phyloP scores from a whole-genome alignment of 2,888 invertebrate species.

The Actias luna region DNA sequence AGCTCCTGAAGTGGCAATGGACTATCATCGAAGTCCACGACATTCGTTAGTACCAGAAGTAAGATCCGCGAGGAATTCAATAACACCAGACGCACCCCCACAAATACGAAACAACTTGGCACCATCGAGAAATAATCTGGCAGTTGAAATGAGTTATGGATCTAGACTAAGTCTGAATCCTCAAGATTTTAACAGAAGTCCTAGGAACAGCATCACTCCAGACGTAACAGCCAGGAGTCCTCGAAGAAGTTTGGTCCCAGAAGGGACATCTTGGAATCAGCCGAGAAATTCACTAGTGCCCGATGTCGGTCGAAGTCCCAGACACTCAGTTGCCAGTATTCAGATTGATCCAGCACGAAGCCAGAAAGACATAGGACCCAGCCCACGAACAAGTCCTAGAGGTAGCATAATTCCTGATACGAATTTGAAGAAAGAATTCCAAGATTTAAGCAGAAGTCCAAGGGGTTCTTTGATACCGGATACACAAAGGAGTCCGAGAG shows the following conservation, averaged over 20 bases:
- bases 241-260: conserved; percentile 83
- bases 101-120: conserved; percentile 79
- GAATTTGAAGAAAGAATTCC: conserved; percentile 69
- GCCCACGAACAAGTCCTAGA: conserved; percentile 81
- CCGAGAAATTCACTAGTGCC: conserved; percentile 83
- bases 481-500: conserved; percentile 82
- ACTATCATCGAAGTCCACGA: conserved; percentile 81
- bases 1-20: conserved; percentile 78
- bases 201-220: conserved; percentile 74
- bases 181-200: conserved; percentile 78
- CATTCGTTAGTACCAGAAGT: conserved; percentile 80
- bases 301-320: conserved; percentile 81
- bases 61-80: conserved; percentile 83
- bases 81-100: conserved; percentile 82
- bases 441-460: conserved; percentile 74
- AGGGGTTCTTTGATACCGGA: conserved; percentile 83
- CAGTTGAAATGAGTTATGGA: conserved; percentile 80
- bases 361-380: conserved; percentile 76
- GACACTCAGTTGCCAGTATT: conserved; percentile 80
- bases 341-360: conserved; percentile 68
- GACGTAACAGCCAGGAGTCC: conserved; percentile 79
- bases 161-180: conserved; percentile 82
- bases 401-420: conserved; percentile 78
- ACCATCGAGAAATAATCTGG: conserved; percentile 83
- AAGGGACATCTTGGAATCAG: conserved; percentile 78